Evolutionary conservation across 2,113 vertebrate species (phyloP), one percentile per base, ranked within the genome.

Genomic region (Oreotrochilus melanogaster): DNA sequence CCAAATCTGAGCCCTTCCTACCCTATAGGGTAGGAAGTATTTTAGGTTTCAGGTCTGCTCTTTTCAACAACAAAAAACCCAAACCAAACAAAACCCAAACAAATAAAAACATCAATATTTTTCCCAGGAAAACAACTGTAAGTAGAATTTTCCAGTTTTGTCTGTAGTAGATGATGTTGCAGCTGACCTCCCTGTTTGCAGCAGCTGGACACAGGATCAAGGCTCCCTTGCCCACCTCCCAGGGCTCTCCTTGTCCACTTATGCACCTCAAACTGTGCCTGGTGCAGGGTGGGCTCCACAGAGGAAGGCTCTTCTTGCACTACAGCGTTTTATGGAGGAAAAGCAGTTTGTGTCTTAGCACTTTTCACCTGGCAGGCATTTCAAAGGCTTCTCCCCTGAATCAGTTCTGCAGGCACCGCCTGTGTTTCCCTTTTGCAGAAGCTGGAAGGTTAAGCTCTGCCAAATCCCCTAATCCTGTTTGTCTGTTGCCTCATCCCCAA

Each of bases 391-490:
- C 90, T 97, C 54, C 74, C 83, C 60, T 60, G 60, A 90, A 88
- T 80, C 76, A 61, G 57, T 79, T 79, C 88, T 93, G 67, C 85
- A 94, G 85, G 85, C 88, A 45, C 78, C 95, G 92, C 82, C 82
- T 95, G 19, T 92, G n/a, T 95, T 96, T 95, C 94, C 93, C 92
- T 82, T 78, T 21, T 65, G 25, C 92, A 93, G 75, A 92, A 93
- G 60, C 6, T 93, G 93, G 90, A 82, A 88, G 88, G 92, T 90
- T 83, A 72, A 78, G n/a, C 82, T 88, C 35, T 30, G 88, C 86
- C 84, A 81, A 96, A 92, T 95, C 92, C 82, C 67, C 75, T 88
- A 88, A 94, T 96, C 93, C 88, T 97, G 91, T 95, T 97, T 95
- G 93, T 95, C 61, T 87, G 65, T 89, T 92, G 78, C 79, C 86